A percentile compares a stretch with the other conserved stretches of the same genome.
Conservation (phyloP, 2,797 vertebrate species). For the Oreochromis grahami region DNA sequence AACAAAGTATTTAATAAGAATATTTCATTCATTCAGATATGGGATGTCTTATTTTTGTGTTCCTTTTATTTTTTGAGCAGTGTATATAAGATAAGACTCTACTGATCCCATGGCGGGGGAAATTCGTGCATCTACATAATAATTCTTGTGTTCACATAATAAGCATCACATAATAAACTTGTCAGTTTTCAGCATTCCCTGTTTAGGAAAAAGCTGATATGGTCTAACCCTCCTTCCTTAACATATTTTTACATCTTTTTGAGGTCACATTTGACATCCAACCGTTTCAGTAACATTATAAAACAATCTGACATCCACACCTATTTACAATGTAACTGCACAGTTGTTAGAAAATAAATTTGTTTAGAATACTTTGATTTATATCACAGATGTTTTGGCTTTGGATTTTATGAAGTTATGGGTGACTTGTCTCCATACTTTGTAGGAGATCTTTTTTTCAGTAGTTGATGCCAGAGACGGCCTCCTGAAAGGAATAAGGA, state of each 20-base stretch:
- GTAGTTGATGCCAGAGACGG: constrained; percentile 78
- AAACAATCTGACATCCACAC: neutral
- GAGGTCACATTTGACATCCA: neutral
- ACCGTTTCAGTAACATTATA: neutral
- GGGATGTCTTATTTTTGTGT: neutral
- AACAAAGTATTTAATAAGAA: neutral
- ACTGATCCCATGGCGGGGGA: neutral
- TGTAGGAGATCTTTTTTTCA: constrained; percentile 77
- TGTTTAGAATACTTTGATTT: neutral
- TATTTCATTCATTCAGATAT: neutral
- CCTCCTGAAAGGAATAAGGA: constrained; percentile 68
- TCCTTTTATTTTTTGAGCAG: neutral
- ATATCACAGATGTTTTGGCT: neutral
- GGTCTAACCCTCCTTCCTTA: neutral
- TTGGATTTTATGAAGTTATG: neutral
- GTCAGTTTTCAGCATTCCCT: neutral
- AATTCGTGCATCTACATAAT: accelerated
- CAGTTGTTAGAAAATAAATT: neutral
- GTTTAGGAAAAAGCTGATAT: neutral
- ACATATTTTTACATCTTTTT: neutral
- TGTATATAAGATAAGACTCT: neutral
- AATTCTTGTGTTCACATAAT: neutral
- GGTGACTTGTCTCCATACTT: constrained; percentile 6
- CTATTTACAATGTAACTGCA: neutral
- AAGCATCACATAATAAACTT: neutral